These are phyloP conservation scores for Globia sparganii DNA, from an alignment of 2,888 invertebrate genomes.

Conservation along the genomic window DNA sequence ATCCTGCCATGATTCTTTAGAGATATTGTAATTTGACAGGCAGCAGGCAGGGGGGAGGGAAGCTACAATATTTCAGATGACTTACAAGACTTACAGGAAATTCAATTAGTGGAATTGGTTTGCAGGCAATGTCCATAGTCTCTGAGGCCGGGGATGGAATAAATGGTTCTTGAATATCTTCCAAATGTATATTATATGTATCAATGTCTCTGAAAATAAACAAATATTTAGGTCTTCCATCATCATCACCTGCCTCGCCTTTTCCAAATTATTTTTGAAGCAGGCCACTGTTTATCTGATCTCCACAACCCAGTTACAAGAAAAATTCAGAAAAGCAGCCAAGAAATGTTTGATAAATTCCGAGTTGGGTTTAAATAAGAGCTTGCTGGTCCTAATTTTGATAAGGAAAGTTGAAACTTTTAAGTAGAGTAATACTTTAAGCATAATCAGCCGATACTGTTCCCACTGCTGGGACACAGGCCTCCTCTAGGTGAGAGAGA, in stretches of 20 bases:
- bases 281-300: not conserved
- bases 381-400: not conserved
- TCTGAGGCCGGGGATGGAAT: conserved; percentile 45
- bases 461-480: too few relatives aligned
- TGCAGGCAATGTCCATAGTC: conserved; percentile 48
- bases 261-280: not conserved
- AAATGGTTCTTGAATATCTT: conserved; percentile 23
- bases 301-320: not conserved
- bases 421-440: too few relatives aligned
- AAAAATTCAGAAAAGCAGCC: too few relatives aligned
- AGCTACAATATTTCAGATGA: not conserved
- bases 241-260: not conserved
- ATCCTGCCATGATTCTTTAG: too few relatives aligned
- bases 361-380: not conserved
- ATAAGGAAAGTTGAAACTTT: not conserved
- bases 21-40: too few relatives aligned
- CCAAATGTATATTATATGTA: conserved; percentile 4
- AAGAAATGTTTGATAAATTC: not conserved
- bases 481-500: too few relatives aligned
- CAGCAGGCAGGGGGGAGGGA: too few relatives aligned
- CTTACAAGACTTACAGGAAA: conserved; percentile 36
- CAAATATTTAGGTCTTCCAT: not conserved
- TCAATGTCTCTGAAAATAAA: conserved; percentile 43
- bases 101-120: conserved; percentile 18
- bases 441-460: too few relatives aligned